Conservation (phyloP, 2,888 invertebrate genomes). For the Noctua fimbriata region DNA sequence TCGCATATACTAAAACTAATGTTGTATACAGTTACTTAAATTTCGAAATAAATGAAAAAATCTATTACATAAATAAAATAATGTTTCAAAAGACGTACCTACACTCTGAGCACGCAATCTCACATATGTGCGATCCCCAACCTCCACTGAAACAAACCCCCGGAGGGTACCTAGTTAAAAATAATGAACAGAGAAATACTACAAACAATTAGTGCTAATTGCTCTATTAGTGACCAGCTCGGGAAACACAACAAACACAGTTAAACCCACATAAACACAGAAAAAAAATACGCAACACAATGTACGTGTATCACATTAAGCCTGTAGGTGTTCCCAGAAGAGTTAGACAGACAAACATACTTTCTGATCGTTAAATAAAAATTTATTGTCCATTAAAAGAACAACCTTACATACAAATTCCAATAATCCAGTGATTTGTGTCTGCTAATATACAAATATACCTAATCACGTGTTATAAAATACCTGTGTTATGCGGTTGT, state of each 20-base stretch:
- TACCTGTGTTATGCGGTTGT: too few relatives aligned
- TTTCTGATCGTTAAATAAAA: not conserved
- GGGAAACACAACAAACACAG: slow-evolving; percentile 43
- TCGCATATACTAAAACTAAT: too few relatives aligned
- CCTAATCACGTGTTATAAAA: too few relatives aligned
- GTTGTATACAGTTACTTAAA: too few relatives aligned
- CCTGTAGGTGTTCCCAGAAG: slow-evolving; percentile 14
- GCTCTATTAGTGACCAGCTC: slow-evolving; percentile 45
- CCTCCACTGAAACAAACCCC: slow-evolving; percentile 15
- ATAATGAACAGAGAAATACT: slow-evolving; percentile 59
- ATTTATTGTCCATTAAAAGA: too few relatives aligned
- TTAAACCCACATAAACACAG: slow-evolving; percentile 35
- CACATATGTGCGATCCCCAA: not conserved
- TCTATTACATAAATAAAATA: not conserved
- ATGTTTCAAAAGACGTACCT: not conserved
- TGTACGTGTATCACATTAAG: slow-evolving; percentile 12
- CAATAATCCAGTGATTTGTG: too few relatives aligned
- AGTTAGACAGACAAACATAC: not conserved
- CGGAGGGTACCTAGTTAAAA: slow-evolving; percentile 45
- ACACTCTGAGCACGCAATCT: not conserved
- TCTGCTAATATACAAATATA: too few relatives aligned
- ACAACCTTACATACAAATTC: too few relatives aligned
- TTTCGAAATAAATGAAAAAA: not conserved
- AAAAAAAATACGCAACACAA: slow-evolving; percentile 25
- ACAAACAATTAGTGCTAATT: slow-evolving; percentile 57